These are phyloP conservation scores for Galerucella calmariensis DNA, from an alignment of 2,888 invertebrate species.

Conservation along the genomic window DNA sequence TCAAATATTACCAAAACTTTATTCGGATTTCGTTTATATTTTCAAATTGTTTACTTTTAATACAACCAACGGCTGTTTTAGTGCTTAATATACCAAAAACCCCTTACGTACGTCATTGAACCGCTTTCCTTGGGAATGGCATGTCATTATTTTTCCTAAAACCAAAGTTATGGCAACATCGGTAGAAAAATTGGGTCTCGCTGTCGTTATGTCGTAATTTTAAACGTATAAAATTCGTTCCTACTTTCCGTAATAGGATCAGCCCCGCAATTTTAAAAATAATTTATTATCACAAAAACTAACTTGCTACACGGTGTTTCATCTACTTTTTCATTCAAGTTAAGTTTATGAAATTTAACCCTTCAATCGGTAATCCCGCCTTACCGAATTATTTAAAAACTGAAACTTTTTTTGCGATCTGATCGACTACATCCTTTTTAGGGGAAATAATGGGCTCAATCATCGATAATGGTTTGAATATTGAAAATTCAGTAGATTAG, in stretches of 20 bases:
- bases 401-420: no score
- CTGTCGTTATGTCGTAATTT: constrained; percentile 28
- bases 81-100: neutral
- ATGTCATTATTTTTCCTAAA: constrained; percentile 23
- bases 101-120: neutral
- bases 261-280: neutral
- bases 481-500: no score
- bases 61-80: no score
- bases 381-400: no score
- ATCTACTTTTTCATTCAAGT: neutral
- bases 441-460: no score
- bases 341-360: neutral
- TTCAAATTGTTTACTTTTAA: neutral
- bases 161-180: constrained; percentile 17
- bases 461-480: no score
- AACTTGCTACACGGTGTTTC: neutral
- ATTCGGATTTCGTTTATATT: neutral
- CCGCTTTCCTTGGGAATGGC: neutral
- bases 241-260: neutral
- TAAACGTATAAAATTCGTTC: constrained; percentile 17
- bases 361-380: no score
- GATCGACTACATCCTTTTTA: no score
- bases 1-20: neutral
- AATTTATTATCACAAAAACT: neutral
- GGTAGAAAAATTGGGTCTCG: constrained; percentile 25